Evolutionary conservation across 2,888 invertebrate species (phyloP).

Genomic region (Chaetogeoica ovagalla): DNA sequence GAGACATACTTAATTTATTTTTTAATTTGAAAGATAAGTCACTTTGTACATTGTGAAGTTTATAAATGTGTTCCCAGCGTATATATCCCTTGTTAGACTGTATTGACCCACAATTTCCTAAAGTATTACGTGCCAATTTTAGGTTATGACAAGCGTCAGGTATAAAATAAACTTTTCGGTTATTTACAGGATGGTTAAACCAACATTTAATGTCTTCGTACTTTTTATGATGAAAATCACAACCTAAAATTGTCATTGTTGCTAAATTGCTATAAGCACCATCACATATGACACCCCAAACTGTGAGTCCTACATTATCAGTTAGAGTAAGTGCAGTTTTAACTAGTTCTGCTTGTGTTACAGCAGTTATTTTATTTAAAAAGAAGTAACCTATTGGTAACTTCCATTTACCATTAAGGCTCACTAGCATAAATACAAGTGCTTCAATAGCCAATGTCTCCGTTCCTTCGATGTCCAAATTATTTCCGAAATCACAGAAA

Average conservation of each 20-base stretch:
- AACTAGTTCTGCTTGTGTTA: slow-evolving; percentile 5
- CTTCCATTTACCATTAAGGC: slow-evolving; percentile 4
- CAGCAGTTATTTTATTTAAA: slow-evolving; percentile 6
- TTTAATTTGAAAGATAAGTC: neutral
- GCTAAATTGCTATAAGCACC: neutral
- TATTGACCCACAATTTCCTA: neutral
- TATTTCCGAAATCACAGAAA: neutral
- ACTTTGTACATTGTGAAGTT: neutral
- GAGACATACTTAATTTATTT: neutral
- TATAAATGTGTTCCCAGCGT: slow-evolving; percentile 2
- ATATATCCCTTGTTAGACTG: neutral
- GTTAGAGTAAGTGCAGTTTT: neutral
- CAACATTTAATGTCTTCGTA: slow-evolving; percentile 4
- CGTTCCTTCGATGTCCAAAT: neutral
- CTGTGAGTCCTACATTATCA: neutral
- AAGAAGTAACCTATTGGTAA: neutral
- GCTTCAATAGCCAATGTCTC: neutral
- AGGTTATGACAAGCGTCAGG: slow-evolving; percentile 4
- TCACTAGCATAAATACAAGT: neutral
- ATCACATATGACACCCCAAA: neutral
- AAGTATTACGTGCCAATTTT: slow-evolving; percentile 1
- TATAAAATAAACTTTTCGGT: slow-evolving; percentile 8
- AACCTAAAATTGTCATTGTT: slow-evolving; percentile 8
- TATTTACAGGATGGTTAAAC: slow-evolving; percentile 8
- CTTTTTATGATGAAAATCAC: slow-evolving; percentile 8